Evolutionary conservation across 92 coral and sea anemone genomes (phyloP), one percentile per base, ranked within the genome.

Genomic region (Porites cylindrica): DNA sequence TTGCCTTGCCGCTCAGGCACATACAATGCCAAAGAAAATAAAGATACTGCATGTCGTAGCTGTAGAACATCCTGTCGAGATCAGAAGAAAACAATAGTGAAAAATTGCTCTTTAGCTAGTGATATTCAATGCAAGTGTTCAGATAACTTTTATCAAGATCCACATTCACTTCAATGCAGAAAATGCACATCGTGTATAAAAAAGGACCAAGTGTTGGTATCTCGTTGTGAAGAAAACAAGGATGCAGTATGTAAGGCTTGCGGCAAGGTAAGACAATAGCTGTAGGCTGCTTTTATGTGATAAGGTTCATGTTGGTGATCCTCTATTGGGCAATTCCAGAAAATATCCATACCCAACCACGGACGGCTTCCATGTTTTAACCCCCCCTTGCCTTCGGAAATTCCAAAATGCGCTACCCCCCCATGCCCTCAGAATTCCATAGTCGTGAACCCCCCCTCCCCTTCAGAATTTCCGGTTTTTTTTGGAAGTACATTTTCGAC

Each of bases 181-280:
- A 23, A 74, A 0, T 84, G 88, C 43, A 74, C 65, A 4, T 0
- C 8, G 0, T 84, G 88, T 29, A 10, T 0, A 0, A 38, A 38
- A 38, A 2, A 11, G 9, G 88, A 75, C 2, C 52, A 64, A 19
- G 9, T 9, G 18, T 1, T 4, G 10, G 21, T 75, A 8, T 8
- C 66, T 1, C 73, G 4, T 2, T 84, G 88, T 51, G 1, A 9
- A 51, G 14, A 62, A 51, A 0, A n/a, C 4, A 24, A 84, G 11
- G 65, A 84, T 29, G 51, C 64, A 5, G 1, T 1, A 10, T 84
- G 88, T 18, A 38, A 63, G 75, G 6, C 69, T 4, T 84, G 88
- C 24, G 21, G 1, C 9, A 20, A 84, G 88, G 88, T 84, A 51
- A 26, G 73, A 4, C 0, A 21, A 6, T 4, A 38, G 47, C 4